These are phyloP conservation scores for Ophion slaviceki DNA, from an alignment of 2,888 invertebrate genomes.

Conservation along the genomic window DNA sequence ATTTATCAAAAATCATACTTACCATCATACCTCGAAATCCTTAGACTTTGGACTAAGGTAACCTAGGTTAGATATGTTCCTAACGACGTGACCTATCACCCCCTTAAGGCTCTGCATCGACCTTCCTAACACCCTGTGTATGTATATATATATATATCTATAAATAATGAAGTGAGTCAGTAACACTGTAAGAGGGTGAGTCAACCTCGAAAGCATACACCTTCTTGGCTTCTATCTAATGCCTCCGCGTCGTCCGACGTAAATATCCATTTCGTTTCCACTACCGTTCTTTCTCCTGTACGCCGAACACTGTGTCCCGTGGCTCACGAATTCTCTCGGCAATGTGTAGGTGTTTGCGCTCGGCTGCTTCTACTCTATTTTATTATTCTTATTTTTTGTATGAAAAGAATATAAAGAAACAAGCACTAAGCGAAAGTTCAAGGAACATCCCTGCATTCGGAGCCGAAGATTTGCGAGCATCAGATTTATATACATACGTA, in stretches of 20 bases:
- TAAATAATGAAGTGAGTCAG: conserved; percentile 78
- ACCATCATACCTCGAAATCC: too few relatives aligned
- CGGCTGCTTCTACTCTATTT: conserved; percentile 9
- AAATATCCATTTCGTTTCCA: conserved; percentile 69
- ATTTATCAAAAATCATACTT: too few relatives aligned
- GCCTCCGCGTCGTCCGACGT: conserved; percentile 61
- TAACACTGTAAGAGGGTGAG: conserved; percentile 72
- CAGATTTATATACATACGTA: not conserved
- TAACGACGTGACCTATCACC: too few relatives aligned
- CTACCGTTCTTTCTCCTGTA: conserved; percentile 37
- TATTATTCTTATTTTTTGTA: conserved; percentile 7
- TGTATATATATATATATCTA: conserved; percentile 63
- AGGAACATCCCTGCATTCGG: conserved; percentile 8
- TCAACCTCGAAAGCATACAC: conserved; percentile 74
- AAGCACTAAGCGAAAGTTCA: conserved; percentile 35
- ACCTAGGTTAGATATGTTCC: too few relatives aligned
- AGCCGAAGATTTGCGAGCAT: conserved; percentile 22
- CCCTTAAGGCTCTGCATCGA: too few relatives aligned
- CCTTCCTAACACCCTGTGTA: not conserved
- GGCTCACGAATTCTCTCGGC: conserved; percentile 25
- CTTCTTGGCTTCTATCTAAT: conserved; percentile 59
- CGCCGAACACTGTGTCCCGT: not conserved
- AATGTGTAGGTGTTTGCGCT: conserved; percentile 29
- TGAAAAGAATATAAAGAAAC: conserved; percentile 22
- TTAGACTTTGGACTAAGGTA: too few relatives aligned